phyloP scores from a whole-genome alignment of 2,797 vertebrate genomes.

The Pipistrellus pygmaeus region DNA sequence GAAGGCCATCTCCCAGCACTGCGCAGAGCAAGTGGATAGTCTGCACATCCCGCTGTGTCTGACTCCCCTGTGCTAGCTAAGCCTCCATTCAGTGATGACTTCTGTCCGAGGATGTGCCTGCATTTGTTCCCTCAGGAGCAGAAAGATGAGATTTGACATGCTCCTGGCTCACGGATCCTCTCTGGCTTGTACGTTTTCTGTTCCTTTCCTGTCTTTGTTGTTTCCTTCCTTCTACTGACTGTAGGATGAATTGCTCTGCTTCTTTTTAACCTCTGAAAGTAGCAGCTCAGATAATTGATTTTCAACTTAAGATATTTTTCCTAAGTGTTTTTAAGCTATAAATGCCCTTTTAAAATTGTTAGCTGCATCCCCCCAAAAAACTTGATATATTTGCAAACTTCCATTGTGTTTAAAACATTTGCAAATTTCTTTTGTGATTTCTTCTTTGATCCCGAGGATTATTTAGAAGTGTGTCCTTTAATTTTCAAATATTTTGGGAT shows the following conservation, averaged over 20 bases:
- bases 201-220: neutral
- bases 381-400: neutral
- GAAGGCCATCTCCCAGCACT: neutral
- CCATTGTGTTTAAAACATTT: neutral
- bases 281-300: neutral
- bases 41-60: neutral
- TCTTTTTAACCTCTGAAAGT: neutral
- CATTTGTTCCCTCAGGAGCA: neutral
- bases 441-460: conserved; percentile 12
- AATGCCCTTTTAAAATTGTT: neutral
- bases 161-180: neutral
- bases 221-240: conserved; percentile 1
- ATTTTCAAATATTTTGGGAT: conserved; percentile 16
- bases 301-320: neutral
- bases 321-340: neutral
- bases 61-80: no score
- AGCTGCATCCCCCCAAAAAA: neutral
- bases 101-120: neutral
- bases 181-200: neutral
- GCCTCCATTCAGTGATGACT: neutral
- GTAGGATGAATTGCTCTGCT: neutral
- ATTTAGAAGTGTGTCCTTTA: neutral
- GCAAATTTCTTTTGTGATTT: conserved; percentile 39
- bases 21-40: neutral
- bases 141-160: neutral